Evolutionary conservation across 2,113 vertebrate species (phyloP), one percentile per base, ranked within the genome.

Genomic region (Solea senegalensis): DNA sequence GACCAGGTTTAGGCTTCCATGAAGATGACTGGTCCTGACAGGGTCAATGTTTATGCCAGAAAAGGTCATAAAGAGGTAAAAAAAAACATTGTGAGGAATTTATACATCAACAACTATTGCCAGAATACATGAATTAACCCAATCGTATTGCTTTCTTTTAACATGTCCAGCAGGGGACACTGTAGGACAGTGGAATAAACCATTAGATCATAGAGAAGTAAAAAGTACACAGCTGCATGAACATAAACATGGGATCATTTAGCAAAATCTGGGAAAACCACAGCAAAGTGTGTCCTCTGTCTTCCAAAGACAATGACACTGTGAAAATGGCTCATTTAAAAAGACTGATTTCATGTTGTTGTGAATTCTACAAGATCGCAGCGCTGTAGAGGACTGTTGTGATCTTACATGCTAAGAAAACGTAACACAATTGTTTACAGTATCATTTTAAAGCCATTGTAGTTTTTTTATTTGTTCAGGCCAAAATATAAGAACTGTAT

Each of bases 131-230:
- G 21, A 21, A 21, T 21, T 21, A 21, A 21, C 21, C 21, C 21
- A 21, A 21, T 21, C 21, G 21, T 21, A 21, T 21, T 21, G 21
- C 21, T 34, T 4, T 3, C 34, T 34, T 34, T 40, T 1, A 21
- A 16, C 14, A 0, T 34, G 34, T 40, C 73, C 90, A 89, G 68
- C 75, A 88, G 90, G 74, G 79, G 89, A 16, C 64, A 53, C 8
- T 74, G 63, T 64, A 44, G 65, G 54, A 6, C 0, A 14, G 27
- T 15, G 41, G 5, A 0, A 63, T 39, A 44, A 53, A 46, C 39
- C 13, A 15, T 10, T 14, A 16, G 15, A 58, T 11, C 21, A 51
- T 9, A 59, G 4, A 58, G 11, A 11, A 40, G 0, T 54, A 16
- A 14, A 14, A 12, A 39, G 39, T 11, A n/a, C 39, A 61, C 64